These are phyloP conservation scores for Hyperoplus lanceolatus DNA, from an alignment of 2,797 vertebrate genomes.

Conservation along the genomic window DNA sequence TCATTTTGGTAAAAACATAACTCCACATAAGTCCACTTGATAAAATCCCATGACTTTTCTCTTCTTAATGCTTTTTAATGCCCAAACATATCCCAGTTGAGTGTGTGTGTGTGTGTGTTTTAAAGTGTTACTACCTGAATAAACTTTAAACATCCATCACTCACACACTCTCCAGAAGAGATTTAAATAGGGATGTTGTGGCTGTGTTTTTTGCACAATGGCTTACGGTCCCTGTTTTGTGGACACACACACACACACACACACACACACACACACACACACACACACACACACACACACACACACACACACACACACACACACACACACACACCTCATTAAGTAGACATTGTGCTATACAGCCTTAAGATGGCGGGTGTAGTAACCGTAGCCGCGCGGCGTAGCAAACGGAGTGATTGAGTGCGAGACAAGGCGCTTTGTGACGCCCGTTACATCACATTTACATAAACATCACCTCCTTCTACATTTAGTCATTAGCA, in stretches of 20 bases:
- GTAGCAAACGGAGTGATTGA: constrained; percentile 62
- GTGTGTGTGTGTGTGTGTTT: not conserved
- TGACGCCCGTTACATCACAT: constrained; percentile 57
- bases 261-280: too few relatives aligned
- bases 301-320: constrained; percentile 21
- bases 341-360: constrained; percentile 63
- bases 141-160: constrained; percentile 44
- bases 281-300: not conserved
- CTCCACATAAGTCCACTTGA: not conserved
- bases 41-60: not conserved
- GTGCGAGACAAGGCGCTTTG: constrained; percentile 47
- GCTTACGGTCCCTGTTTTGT: constrained; percentile 25
- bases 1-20: constrained; percentile 2
- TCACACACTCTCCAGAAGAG: constrained; percentile 17
- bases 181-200: constrained; percentile 23
- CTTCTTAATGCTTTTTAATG: constrained; percentile 16
- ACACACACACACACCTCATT: constrained; percentile 61
- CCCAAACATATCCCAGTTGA: not conserved
- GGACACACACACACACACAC: constrained; percentile 24
- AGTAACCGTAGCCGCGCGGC: constrained; percentile 24
- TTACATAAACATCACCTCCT: constrained; percentile 72
- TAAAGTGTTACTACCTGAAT: constrained; percentile 11
- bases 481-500: constrained; percentile 72
- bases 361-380: constrained; percentile 57
- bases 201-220: constrained; percentile 41